phyloP scores from a whole-genome alignment of 2,113 vertebrate species.

The Hippocampus zosterae region DNA sequence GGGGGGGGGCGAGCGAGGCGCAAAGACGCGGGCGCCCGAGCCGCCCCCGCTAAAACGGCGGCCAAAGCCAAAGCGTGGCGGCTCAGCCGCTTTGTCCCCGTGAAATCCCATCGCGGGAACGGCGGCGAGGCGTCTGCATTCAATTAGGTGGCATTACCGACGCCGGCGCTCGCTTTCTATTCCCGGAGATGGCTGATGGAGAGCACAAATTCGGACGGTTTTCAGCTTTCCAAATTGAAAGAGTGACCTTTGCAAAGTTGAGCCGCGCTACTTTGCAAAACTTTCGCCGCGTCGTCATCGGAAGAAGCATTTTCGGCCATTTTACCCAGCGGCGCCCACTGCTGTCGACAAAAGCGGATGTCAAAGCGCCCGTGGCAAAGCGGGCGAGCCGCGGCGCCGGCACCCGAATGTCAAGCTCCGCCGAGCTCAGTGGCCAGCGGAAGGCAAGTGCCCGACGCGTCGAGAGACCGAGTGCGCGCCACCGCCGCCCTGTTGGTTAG shows the following conservation, averaged over 20 bases:
- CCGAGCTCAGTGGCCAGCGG: no score
- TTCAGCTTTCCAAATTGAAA: constrained; percentile 6
- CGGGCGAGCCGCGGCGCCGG: no score
- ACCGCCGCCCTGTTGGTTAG: neutral
- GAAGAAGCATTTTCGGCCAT: no score
- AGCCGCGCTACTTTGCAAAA: neutral
- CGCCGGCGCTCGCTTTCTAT: neutral
- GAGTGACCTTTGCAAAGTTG: neutral
- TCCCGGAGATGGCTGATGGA: neutral
- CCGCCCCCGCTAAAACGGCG: neutral
- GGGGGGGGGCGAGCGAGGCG: neutral
- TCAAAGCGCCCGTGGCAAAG: no score
- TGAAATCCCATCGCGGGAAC: constrained; percentile 14
- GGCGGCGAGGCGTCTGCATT: constrained; percentile 3
- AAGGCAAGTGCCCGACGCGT: no score
- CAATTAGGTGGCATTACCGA: neutral
- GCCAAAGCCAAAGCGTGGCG: neutral
- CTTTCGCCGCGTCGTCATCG: neutral
- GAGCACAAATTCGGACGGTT: neutral
- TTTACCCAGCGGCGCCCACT: no score
- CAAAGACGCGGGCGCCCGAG: neutral
- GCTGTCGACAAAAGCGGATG: no score
- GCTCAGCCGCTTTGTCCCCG: constrained; percentile 1
- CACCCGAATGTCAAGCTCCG: no score
- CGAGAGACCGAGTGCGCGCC: neutral